These are phyloP conservation scores for Equus przewalskii DNA, from an alignment of 2,113 vertebrate species.

Conservation along the genomic window DNA sequence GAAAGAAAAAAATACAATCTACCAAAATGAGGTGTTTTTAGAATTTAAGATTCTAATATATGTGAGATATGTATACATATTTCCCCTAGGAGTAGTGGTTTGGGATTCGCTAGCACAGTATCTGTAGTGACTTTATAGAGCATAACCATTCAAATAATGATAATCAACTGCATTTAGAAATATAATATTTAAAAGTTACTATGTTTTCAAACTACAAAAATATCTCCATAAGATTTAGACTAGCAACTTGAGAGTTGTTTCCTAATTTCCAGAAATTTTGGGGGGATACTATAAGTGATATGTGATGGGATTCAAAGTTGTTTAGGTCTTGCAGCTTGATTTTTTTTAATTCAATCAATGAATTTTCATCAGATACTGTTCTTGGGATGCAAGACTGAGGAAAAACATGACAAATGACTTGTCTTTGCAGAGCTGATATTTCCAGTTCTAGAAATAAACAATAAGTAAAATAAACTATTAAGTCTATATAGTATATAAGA, in stretches of 20 bases:
- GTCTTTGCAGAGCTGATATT: not conserved
- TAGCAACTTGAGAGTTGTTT: not conserved
- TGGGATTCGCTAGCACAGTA: not conserved
- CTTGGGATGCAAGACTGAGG: not conserved
- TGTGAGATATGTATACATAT: not conserved
- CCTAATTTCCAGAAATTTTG: not conserved
- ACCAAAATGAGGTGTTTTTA: not conserved
- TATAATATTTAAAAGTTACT: not conserved
- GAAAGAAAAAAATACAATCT: not conserved
- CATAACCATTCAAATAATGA: not conserved
- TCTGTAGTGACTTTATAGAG: not conserved
- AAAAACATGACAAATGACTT: not conserved
- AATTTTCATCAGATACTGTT: not conserved
- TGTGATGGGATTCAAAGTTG: not conserved
- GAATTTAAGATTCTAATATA: not conserved
- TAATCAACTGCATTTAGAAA: not conserved
- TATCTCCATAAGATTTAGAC: not conserved
- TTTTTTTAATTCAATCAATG: not conserved
- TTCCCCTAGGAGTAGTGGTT: not conserved
- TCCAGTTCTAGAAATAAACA: not conserved
- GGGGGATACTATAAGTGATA: not conserved
- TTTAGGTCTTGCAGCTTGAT: not conserved
- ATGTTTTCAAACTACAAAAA: not conserved
- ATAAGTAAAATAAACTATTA: slow-evolving; percentile 15
- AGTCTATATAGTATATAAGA: not conserved